Percentiles rank a stretch among this genome's conserved stretches.
These are phyloP conservation scores for Allolobophora icterica DNA, from an alignment of 2,888 invertebrate species.

Conservation along the genomic window DNA sequence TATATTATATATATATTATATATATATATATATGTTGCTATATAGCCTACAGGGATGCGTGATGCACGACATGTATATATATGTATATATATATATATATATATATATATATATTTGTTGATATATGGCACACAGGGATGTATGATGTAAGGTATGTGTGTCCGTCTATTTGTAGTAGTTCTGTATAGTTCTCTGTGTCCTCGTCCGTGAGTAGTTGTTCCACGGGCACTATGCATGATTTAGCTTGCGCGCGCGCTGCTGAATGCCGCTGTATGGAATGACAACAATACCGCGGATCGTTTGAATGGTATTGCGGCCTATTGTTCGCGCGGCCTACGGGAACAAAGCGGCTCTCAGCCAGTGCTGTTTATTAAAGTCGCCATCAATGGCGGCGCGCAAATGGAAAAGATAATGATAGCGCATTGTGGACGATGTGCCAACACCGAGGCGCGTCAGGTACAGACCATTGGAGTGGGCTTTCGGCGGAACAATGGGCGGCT, in stretches of 20 bases:
- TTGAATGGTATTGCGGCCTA: not conserved
- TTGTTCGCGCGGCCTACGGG: not conserved
- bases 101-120: not conserved
- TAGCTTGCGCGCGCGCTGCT: not conserved
- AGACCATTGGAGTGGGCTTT: slow-evolving; percentile 13
- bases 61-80: not conserved
- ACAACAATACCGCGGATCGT: not conserved
- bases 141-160: not conserved
- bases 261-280: not conserved
- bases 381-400: slow-evolving; percentile 18
- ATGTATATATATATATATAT: not conserved
- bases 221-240: not conserved
- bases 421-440: not conserved
- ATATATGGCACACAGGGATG: too few species aligned
- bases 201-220: not conserved
- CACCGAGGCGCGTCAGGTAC: slow-evolving; percentile 19
- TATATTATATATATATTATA: not conserved
- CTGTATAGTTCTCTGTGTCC: not conserved
- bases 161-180: not conserved
- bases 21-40: too few species aligned
- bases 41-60: too few species aligned
- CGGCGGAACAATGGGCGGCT: not conserved
- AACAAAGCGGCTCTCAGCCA: not conserved
- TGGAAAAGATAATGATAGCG: slow-evolving; percentile 30
- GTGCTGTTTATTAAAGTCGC: slow-evolving; percentile 6